Percentiles rank a stretch among this genome's conserved stretches.
Conservation (phyloP, 2,797 vertebrate species). For the Cirrhinus molitorella region DNA sequence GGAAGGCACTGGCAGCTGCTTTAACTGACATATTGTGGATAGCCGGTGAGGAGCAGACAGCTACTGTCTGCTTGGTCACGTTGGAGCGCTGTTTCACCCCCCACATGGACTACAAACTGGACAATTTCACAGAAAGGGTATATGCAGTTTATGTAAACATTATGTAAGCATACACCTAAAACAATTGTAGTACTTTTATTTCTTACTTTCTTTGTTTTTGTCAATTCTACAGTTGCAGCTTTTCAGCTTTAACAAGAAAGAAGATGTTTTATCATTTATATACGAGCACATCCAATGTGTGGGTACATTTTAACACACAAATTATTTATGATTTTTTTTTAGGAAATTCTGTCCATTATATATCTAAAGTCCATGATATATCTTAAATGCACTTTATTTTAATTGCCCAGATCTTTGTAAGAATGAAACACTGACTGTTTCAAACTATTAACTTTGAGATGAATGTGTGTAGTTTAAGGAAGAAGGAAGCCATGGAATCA, state of each 20-base stretch:
- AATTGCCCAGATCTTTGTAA: not conserved
- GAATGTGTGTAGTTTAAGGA: constrained; percentile 78
- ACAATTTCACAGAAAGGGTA: constrained; percentile 82
- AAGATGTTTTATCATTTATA: constrained; percentile 80
- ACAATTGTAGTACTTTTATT: not conserved
- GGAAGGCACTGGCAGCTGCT: constrained; percentile 69
- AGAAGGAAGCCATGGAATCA: constrained; percentile 84
- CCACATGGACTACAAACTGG: constrained; percentile 70
- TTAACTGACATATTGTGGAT: constrained; percentile 85
- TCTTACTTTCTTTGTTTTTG: not conserved
- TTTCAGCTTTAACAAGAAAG: constrained; percentile 84
- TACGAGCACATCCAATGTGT: constrained; percentile 82
- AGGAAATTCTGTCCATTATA: too few species aligned
- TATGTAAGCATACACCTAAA: not conserved
- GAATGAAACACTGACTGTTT: not conserved
- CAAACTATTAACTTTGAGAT: constrained; percentile 1
- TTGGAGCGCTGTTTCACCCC: constrained; percentile 65
- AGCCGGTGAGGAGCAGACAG: constrained; percentile 77
- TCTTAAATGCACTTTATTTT: not conserved
- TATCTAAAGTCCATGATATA: not conserved
- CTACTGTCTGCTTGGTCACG: constrained; percentile 76
- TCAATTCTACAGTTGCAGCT: constrained; percentile 80
- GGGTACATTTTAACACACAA: constrained; percentile 67
- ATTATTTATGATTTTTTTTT: not conserved
- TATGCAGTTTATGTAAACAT: not conserved